These are phyloP conservation scores for Phyllotis vaccarum DNA, from an alignment of 2,797 vertebrate species.

Conservation along the genomic window DNA sequence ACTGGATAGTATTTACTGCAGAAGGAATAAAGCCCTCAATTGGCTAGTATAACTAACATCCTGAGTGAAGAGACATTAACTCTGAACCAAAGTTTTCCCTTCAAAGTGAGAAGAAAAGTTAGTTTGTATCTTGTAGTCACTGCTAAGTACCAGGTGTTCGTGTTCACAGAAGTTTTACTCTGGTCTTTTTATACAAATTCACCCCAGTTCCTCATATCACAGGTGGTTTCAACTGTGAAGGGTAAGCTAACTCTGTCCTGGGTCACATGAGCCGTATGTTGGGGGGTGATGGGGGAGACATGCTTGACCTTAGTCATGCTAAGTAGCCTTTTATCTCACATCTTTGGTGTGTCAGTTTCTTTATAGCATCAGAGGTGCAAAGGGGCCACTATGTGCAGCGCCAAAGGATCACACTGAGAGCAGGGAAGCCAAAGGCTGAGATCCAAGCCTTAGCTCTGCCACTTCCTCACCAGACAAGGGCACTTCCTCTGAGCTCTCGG, in stretches of 20 bases:
- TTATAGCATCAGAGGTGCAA: not conserved
- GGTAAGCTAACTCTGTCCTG: not conserved
- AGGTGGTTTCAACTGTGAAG: not conserved
- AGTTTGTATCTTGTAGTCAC: not conserved
- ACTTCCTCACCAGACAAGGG: not conserved
- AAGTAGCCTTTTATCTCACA: not conserved
- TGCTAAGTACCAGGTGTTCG: not conserved
- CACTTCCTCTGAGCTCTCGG: not conserved
- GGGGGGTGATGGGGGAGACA: not conserved
- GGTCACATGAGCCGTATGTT: not conserved
- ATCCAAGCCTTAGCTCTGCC: not conserved
- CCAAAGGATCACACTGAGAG: not conserved
- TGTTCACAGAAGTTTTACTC: not conserved
- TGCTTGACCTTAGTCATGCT: not conserved
- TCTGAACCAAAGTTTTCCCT: not conserved
- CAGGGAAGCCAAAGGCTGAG: not conserved
- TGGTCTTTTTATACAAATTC: not conserved
- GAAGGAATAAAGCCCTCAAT: not conserved
- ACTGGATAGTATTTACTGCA: not conserved
- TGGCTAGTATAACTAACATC: not conserved
- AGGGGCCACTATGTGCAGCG: not conserved
- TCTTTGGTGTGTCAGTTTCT: not conserved
- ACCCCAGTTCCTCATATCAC: not conserved
- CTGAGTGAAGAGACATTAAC: not conserved
- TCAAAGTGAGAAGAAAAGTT: not conserved